These are phyloP conservation scores for Drosophila fungiperda DNA, from an alignment of 2,888 invertebrate species.

Conservation along the genomic window DNA sequence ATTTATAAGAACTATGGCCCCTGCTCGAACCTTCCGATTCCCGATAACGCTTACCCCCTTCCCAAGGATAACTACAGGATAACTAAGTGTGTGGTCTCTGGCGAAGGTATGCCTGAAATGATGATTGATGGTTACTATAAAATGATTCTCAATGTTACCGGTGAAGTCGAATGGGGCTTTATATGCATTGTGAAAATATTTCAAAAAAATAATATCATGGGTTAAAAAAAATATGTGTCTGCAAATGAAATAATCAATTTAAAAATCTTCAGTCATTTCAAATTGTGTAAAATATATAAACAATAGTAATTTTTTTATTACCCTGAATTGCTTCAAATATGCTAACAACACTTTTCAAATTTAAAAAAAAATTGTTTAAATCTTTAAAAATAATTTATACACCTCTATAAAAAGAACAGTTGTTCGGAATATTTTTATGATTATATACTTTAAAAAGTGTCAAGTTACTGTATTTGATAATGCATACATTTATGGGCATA, in stretches of 20 bases:
- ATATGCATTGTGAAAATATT: conserved; percentile 12
- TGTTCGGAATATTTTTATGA: background rate
- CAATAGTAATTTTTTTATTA: background rate
- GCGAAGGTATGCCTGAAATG: conserved; percentile 55
- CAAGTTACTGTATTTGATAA: background rate
- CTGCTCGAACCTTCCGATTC: conserved; percentile 41
- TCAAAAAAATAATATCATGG: conserved; percentile 19
- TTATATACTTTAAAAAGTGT: no score
- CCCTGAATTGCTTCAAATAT: background rate
- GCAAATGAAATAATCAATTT: background rate
- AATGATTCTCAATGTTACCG: conserved; percentile 13
- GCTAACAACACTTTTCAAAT: background rate
- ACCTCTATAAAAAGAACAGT: background rate
- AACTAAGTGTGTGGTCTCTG: conserved; percentile 21
- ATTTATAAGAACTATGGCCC: conserved; percentile 31
- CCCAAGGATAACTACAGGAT: conserved; percentile 3
- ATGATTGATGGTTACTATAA: conserved; percentile 54
- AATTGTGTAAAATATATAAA: background rate
- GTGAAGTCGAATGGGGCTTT: conserved; percentile 52
- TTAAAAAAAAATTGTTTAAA: background rate
- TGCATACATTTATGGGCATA: background rate
- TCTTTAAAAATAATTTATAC: background rate
- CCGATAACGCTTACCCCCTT: background rate
- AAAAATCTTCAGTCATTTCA: background rate
- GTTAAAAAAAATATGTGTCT: conserved; percentile 4